These are phyloP conservation scores for Harpegnathos saltator DNA, from an alignment of 1,140 invertebrate species.

Conservation along the genomic window DNA sequence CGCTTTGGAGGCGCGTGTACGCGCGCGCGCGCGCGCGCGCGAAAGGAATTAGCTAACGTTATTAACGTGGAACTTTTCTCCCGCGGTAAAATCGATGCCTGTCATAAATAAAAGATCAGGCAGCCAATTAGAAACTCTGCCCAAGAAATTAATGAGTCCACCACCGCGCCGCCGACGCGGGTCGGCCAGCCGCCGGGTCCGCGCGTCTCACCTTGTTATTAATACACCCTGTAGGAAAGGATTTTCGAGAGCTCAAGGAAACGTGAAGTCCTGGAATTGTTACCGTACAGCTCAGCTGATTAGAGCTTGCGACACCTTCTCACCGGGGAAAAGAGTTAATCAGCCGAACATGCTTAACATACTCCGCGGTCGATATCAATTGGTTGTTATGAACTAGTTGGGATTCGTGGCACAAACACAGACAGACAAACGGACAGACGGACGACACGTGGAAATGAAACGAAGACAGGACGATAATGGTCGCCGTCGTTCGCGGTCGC, in stretches of 20 bases:
- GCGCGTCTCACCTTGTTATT: constrained; percentile 60
- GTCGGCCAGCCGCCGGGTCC: constrained; percentile 41
- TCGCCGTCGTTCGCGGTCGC: not conserved
- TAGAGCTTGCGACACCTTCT: too few species aligned
- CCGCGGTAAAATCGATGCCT: constrained; percentile 61
- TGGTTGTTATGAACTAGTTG: too few species aligned
- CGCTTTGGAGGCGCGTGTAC: constrained; percentile 12
- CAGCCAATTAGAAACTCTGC: constrained; percentile 78
- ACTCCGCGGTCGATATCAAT: constrained; percentile 13
- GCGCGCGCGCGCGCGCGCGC: not conserved
- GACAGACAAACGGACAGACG: not conserved
- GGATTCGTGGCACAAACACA: too few species aligned
- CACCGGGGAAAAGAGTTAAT: too few species aligned
- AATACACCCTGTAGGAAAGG: constrained; percentile 60
- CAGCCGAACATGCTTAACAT: too few species aligned
- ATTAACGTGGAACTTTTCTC: constrained; percentile 61
- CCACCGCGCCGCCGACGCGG: constrained; percentile 49
- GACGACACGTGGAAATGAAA: not conserved
- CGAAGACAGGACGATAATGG: too few species aligned
- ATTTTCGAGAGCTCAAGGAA: constrained; percentile 63
- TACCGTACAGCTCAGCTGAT: constrained; percentile 27
- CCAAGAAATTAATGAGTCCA: constrained; percentile 77
- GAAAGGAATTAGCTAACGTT: constrained; percentile 68
- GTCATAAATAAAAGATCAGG: constrained; percentile 80
- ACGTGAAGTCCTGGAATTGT: constrained; percentile 5